A percentile compares a stretch with the other conserved stretches of the same genome.
Conservation (phyloP, 1,140 invertebrate genomes). For the Papilio machaon region DNA sequence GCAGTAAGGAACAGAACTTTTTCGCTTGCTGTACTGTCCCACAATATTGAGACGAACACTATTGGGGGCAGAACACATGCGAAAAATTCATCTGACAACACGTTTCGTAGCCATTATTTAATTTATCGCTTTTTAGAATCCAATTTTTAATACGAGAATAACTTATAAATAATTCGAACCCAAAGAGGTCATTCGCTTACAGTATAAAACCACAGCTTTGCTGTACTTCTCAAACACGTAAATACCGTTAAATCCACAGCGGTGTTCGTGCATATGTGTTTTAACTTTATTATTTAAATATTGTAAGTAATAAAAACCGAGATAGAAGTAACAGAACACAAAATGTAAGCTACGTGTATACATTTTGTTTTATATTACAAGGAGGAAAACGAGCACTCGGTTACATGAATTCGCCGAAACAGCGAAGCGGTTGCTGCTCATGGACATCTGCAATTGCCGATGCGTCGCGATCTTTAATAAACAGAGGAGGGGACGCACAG, state of each 20-base stretch:
- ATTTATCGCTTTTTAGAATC: background rate
- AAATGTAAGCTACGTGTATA: background rate
- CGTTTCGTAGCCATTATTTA: background rate
- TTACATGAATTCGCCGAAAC: too few relatives aligned
- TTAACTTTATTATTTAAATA: slow-evolving; percentile 14
- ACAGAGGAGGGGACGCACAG: too few relatives aligned
- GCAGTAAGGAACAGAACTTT: too few relatives aligned
- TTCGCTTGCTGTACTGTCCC: too few relatives aligned
- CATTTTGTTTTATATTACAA: too few relatives aligned
- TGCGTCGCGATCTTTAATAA: too few relatives aligned
- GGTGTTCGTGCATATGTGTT: background rate
- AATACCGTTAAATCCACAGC: background rate
- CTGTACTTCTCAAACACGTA: background rate
- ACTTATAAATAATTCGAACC: background rate
- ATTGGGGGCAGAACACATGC: too few relatives aligned
- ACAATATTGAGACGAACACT: too few relatives aligned
- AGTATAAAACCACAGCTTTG: background rate
- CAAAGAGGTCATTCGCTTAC: background rate
- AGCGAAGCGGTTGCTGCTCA: too few relatives aligned
- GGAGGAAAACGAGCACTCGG: too few relatives aligned
- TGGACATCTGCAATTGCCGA: too few relatives aligned
- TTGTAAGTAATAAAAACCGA: background rate
- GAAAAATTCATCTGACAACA: too few relatives aligned
- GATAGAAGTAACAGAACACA: background rate
- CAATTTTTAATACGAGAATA: background rate